phyloP scores from a whole-genome alignment of 2,888 invertebrate species.

The Sisyra terminalis region DNA sequence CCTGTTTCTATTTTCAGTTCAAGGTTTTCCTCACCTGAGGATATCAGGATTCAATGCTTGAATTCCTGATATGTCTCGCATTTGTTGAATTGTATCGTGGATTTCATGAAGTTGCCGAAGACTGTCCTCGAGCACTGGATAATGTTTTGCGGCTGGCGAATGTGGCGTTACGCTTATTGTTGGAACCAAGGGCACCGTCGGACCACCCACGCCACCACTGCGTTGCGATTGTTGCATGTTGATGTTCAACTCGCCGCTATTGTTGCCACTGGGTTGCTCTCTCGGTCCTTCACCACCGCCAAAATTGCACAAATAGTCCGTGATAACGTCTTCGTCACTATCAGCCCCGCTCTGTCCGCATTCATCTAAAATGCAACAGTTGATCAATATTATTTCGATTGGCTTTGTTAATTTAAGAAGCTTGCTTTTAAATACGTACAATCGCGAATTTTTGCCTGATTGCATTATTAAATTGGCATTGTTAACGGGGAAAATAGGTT shows the following conservation, averaged over 20 bases:
- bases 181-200: constrained; percentile 40
- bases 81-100: constrained; percentile 60
- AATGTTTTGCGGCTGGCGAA: constrained; percentile 61
- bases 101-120: constrained; percentile 56
- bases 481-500: too few species aligned
- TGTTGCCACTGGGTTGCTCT: constrained; percentile 10
- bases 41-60: constrained; percentile 15
- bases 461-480: too few species aligned
- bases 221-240: constrained; percentile 5
- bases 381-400: background rate
- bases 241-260: background rate
- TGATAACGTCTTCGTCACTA: constrained; percentile 67
- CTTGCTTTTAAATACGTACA: background rate
- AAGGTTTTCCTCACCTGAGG: constrained; percentile 16
- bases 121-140: constrained; percentile 53
- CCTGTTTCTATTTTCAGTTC: constrained; percentile 11
- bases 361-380: constrained; percentile 37
- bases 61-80: constrained; percentile 43
- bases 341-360: constrained; percentile 51
- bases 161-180: constrained; percentile 81
- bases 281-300: constrained; percentile 21
- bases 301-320: constrained; percentile 41
- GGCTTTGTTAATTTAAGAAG: background rate
- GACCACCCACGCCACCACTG: constrained; percentile 12
- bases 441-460: background rate